Conservation (phyloP, 92 coral and sea anemone genomes). For the Isaurus tuberculatus region DNA sequence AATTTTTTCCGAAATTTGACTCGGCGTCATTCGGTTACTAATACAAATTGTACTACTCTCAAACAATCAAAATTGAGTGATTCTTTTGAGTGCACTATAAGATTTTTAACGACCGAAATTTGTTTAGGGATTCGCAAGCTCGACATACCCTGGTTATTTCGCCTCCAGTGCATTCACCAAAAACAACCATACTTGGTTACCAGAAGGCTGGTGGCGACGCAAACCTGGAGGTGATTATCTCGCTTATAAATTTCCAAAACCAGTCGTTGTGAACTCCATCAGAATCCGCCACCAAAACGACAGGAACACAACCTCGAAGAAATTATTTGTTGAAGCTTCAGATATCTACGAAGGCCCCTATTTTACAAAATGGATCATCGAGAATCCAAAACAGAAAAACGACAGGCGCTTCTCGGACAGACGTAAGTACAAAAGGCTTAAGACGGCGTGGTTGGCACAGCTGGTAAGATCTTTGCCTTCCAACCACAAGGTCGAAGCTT, state of each 20-base stretch:
- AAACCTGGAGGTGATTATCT: slow-evolving; percentile 87
- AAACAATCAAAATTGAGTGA: too few relatives aligned
- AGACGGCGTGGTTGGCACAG: not conserved
- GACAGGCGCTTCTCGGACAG: slow-evolving; percentile 76
- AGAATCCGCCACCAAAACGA: slow-evolving; percentile 78
- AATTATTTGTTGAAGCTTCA: slow-evolving; percentile 82
- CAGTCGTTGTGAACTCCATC: slow-evolving; percentile 83
- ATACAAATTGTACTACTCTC: too few relatives aligned
- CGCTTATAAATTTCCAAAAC: slow-evolving; percentile 78
- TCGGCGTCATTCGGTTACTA: too few relatives aligned
- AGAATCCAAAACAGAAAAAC: slow-evolving; percentile 66
- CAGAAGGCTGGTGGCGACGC: slow-evolving; percentile 96
- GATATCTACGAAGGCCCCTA: slow-evolving; percentile 83
- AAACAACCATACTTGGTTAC: slow-evolving; percentile 83
- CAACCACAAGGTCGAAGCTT: too few relatives aligned
- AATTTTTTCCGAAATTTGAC: too few relatives aligned
- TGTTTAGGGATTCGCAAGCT: slow-evolving; percentile 73
- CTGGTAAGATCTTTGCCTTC: too few relatives aligned
- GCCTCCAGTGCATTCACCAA: slow-evolving; percentile 89
- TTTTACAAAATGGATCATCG: slow-evolving; percentile 81
- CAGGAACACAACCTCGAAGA: slow-evolving; percentile 78
- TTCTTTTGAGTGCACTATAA: not conserved
- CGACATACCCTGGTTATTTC: slow-evolving; percentile 83
- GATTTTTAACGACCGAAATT: too few relatives aligned
- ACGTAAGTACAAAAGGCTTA: slow-evolving; percentile 59